Conservation (phyloP, 2,888 invertebrate species). For the Erpobdella octoculata region DNA sequence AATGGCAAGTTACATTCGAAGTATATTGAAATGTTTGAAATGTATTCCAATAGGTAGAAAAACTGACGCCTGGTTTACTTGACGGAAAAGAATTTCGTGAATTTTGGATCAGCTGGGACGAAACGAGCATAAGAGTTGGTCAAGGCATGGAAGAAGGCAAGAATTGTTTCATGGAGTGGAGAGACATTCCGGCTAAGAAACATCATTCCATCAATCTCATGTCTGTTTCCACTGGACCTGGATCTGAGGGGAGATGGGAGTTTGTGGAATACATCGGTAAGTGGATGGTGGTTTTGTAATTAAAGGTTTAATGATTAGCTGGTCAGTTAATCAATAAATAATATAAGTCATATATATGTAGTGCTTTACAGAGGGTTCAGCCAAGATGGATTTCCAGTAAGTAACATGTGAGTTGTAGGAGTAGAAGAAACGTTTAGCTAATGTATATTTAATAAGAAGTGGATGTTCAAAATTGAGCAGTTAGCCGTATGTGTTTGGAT, state of each 20-base stretch:
- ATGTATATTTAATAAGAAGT: too few relatives aligned
- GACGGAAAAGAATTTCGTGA: constrained; percentile 40
- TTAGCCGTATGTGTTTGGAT: too few relatives aligned
- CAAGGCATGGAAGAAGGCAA: constrained; percentile 41
- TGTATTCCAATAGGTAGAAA: too few relatives aligned
- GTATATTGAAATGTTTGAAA: too few relatives aligned
- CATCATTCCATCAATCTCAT: constrained; percentile 46
- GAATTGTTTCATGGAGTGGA: constrained; percentile 42
- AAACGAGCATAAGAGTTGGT: constrained; percentile 42
- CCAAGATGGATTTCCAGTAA: too few relatives aligned
- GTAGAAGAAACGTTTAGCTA: too few relatives aligned
- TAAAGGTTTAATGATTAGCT: background rate
- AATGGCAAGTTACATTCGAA: too few relatives aligned
- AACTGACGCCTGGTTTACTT: constrained; percentile 38
- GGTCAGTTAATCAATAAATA: background rate
- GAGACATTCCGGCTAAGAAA: constrained; percentile 41
- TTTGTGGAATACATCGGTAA: constrained; percentile 45
- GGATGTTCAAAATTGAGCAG: too few relatives aligned
- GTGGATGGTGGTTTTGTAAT: background rate
- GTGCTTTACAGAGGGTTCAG: too few relatives aligned
- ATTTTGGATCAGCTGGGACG: constrained; percentile 49
- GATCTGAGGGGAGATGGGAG: constrained; percentile 47
- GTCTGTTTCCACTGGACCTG: constrained; percentile 46
- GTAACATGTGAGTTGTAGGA: too few relatives aligned
- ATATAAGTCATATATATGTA: too few relatives aligned